A percentile compares a stretch with the other conserved stretches of the same genome.
Conservation (phyloP, 2,888 invertebrate genomes). For the Dicranocentrus wangi region DNA sequence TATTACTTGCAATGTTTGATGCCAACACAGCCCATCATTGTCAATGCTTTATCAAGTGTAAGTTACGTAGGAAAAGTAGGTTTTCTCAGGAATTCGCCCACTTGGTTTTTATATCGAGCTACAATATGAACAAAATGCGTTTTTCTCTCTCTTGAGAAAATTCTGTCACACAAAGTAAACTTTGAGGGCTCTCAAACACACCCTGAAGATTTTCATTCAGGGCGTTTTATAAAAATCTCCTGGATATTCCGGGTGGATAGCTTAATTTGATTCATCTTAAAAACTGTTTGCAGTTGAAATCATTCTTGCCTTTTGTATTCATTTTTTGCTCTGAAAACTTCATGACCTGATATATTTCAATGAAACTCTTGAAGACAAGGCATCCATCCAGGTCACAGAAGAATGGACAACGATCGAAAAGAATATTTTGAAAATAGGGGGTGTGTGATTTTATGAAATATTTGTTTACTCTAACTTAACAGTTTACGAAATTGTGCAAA, state of each 20-base stretch:
- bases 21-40: slow-evolving; percentile 27
- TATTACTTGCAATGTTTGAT: slow-evolving; percentile 61
- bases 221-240: not conserved
- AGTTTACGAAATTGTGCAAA: too few species aligned
- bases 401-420: not conserved
- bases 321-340: too few species aligned
- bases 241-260: slow-evolving; percentile 47
- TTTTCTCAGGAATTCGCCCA: slow-evolving; percentile 27
- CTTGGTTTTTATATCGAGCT: slow-evolving; percentile 7
- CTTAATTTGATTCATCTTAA: slow-evolving; percentile 31
- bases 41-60: slow-evolving; percentile 32
- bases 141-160: slow-evolving; percentile 30
- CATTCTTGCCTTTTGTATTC: too few species aligned
- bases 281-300: too few species aligned
- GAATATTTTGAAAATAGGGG: slow-evolving; percentile 19
- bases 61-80: not conserved
- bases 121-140: slow-evolving; percentile 19
- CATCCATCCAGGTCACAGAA: not conserved
- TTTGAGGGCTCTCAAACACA: not conserved
- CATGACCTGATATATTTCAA: too few species aligned
- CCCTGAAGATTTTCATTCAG: not conserved
- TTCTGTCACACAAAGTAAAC: not conserved
- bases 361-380: too few species aligned
- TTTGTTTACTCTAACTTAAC: slow-evolving; percentile 3
- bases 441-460: slow-evolving; percentile 12